Evolutionary conservation across 2,113 vertebrate genomes (phyloP), one percentile per base, ranked within the genome.

Genomic region (Atlantisia rogersi): DNA sequence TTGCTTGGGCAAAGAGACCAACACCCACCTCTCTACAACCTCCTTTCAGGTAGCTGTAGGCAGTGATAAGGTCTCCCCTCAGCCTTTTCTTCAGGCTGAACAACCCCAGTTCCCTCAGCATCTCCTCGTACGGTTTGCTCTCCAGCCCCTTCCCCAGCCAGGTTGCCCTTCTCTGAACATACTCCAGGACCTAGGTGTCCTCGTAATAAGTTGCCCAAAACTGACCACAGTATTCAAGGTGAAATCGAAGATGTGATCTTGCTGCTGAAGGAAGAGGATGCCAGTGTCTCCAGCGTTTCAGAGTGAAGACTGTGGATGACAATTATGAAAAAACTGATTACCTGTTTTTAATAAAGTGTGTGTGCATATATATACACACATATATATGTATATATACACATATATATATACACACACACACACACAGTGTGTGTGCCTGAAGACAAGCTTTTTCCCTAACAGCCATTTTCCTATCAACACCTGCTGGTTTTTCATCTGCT

Each of bases 401-500:
- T 48, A 20, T 48, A 46, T 48, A 21, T 48, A 20, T 44, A 9
- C 42, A 18, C 21, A 22, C 48, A 62, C 42, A 18, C 21, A 22
- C 53, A 62, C 12, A 62, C 6, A 52, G 53, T 26, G 69, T n/a
- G 31, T n/a, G n/a, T 28, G 50, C 55, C 76, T 74, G 55, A 88
- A 86, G 25, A 70, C n/a, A 83, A 90, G 71, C 24, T 42, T 69
- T 88, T 58, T 63, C 15, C 56, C 21, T 32, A 90, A 44, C 32
- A 86, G 53, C 55, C 68, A 82, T 91, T 93, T 89, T 92, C 48
- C 74, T 75, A 91, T 77, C 77, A 91, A 78, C 37, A 78, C 87
- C 71, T 95, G 53, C 84, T 87, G 35, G 2, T 31, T 89, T 93
- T 95, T 92, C 62, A 85, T 82, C 81, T 91, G 65, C 89, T 89